A percentile compares a stretch with the other conserved stretches of the same genome.
These are phyloP conservation scores for Cheilinus undulatus DNA, from an alignment of 2,113 vertebrate genomes.

Conservation along the genomic window DNA sequence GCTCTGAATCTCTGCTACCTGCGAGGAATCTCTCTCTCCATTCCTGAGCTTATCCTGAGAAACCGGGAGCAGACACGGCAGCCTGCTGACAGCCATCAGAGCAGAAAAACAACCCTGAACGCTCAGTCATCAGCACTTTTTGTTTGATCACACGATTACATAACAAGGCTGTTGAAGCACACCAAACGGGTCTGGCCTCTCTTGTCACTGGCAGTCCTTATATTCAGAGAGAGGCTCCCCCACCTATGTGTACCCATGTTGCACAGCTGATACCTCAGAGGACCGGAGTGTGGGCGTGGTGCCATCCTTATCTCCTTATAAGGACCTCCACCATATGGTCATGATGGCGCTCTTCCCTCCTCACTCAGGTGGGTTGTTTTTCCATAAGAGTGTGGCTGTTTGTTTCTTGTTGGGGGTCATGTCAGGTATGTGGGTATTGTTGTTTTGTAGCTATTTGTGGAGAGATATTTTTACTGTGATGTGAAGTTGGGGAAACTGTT, in stretches of 20 bases:
- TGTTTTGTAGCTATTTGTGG: slow-evolving; percentile 14
- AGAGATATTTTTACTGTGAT: background rate
- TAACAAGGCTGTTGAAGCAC: slow-evolving; percentile 65
- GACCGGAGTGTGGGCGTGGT: slow-evolving; percentile 63
- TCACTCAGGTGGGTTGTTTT: slow-evolving; percentile 67
- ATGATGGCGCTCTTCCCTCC: slow-evolving; percentile 47
- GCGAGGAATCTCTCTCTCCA: slow-evolving; percentile 76
- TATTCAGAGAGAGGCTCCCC: slow-evolving; percentile 61
- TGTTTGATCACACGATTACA: slow-evolving; percentile 74
- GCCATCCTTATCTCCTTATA: slow-evolving; percentile 75
- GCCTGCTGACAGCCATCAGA: slow-evolving; percentile 59
- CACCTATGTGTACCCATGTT: slow-evolving; percentile 69
- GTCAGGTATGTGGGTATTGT: slow-evolving; percentile 26
- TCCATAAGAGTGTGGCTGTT: slow-evolving; percentile 40
- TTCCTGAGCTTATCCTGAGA: slow-evolving; percentile 75
- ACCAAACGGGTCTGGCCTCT: slow-evolving; percentile 48
- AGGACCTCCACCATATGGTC: slow-evolving; percentile 81
- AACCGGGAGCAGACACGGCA: slow-evolving; percentile 61
- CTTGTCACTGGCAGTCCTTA: slow-evolving; percentile 21
- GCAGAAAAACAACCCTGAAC: slow-evolving; percentile 52
- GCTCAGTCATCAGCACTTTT: slow-evolving; percentile 76
- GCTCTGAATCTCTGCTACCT: slow-evolving; percentile 81
- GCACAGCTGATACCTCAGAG: slow-evolving; percentile 78
- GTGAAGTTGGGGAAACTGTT: slow-evolving; percentile 29
- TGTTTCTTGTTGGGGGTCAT: slow-evolving; percentile 38